These are phyloP conservation scores for Euphysa ruthae DNA, from an alignment of 30 jellyfish, hydroid and myxozoan genomes.

Conservation along the genomic window DNA sequence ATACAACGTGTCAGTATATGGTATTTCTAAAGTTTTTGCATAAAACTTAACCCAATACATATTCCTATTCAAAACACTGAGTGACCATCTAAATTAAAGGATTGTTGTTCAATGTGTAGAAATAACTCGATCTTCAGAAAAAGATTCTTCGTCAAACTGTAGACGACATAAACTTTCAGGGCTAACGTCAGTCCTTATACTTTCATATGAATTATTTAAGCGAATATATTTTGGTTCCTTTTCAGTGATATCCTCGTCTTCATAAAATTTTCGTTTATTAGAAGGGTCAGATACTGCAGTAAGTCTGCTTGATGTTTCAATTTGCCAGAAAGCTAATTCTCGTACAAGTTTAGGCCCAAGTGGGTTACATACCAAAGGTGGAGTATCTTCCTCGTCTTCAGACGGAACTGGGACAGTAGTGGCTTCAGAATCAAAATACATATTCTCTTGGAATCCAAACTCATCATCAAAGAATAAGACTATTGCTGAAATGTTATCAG, in stretches of 20 bases:
- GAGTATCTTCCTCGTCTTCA: conserved; percentile 29
- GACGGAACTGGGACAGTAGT: conserved; percentile 2
- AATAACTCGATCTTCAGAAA: conserved; percentile 28
- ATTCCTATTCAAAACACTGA: too few species aligned
- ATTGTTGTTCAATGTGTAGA: too few species aligned
- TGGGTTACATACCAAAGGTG: conserved; percentile 5
- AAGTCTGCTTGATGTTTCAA: not conserved
- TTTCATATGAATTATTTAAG: not conserved
- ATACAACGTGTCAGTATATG: too few species aligned
- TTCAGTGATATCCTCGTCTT: conserved; percentile 6
- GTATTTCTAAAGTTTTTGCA: too few species aligned
- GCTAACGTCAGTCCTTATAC: conserved; percentile 15
- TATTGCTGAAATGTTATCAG: conserved; percentile 76
- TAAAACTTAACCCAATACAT: too few species aligned
- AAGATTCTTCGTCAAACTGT: conserved; percentile 27
- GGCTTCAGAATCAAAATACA: conserved; percentile 7
- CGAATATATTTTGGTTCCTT: not conserved
- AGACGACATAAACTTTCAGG: conserved; percentile 16
- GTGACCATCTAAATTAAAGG: too few species aligned
- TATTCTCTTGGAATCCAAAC: not conserved
- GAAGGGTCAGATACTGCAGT: not conserved
- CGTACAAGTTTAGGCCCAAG: conserved; percentile 1
- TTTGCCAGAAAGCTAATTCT: not conserved
- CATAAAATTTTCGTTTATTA: not conserved
- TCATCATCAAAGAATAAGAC: conserved; percentile 59